These are phyloP conservation scores for Sus cebifrons DNA, from an alignment of 2,797 vertebrate species.

Conservation along the genomic window DNA sequence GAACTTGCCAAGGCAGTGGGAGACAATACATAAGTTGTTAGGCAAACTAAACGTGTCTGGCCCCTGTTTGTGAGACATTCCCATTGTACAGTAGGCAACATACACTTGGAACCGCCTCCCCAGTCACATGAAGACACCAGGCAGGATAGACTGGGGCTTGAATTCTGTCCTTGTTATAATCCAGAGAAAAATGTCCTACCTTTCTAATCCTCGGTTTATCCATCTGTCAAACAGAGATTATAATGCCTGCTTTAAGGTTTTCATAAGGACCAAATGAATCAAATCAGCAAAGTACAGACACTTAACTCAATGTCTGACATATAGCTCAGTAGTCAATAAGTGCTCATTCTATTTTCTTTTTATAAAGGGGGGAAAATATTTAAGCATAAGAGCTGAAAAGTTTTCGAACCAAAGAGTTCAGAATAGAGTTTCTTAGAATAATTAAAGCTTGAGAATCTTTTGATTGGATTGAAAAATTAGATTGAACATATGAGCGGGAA, in stretches of 20 bases:
- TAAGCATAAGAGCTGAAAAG: background rate
- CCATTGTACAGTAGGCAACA: background rate
- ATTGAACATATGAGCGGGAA: background rate
- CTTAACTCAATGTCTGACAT: background rate
- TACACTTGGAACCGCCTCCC: fast-evolving
- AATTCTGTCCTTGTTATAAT: background rate
- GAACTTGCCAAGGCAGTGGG: background rate
- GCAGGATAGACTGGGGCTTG: background rate
- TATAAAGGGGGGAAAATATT: background rate
- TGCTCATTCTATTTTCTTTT: background rate
- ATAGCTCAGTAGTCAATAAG: background rate
- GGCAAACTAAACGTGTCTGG: background rate
- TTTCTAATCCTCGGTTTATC: background rate
- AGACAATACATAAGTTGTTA: background rate
- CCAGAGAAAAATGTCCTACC: background rate
- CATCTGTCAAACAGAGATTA: background rate
- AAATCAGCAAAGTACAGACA: background rate
- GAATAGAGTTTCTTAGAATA: background rate
- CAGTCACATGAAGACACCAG: background rate
- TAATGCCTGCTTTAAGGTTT: background rate
- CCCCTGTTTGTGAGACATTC: background rate
- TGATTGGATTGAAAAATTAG: background rate
- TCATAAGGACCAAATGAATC: background rate
- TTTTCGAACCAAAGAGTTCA: background rate
- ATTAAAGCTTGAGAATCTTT: background rate